Evolutionary conservation across 1,140 invertebrate genomes (phyloP).

Genomic region (Drosophila albomicans): DNA sequence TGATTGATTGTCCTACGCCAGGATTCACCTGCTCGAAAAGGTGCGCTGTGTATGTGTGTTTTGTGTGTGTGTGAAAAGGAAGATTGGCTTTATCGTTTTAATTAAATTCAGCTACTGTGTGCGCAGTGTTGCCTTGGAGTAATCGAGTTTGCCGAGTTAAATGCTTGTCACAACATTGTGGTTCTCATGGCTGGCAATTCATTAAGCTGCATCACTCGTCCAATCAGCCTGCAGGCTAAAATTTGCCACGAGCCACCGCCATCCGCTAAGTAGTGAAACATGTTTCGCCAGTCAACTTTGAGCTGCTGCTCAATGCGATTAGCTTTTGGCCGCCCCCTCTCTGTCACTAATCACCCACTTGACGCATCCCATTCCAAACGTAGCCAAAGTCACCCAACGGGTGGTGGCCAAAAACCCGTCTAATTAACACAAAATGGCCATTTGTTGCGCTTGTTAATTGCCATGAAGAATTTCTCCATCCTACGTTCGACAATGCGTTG

Average conservation of each 20-base stretch:
- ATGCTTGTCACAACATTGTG: conserved; percentile 44
- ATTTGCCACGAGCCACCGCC: background rate
- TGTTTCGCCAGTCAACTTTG: conserved; percentile 24
- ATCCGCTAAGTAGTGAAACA: conserved; percentile 45
- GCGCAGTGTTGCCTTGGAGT: background rate
- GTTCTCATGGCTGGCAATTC: conserved; percentile 22
- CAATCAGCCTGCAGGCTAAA: conserved; percentile 34
- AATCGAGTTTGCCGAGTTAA: conserved; percentile 1
- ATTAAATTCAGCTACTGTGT: conserved; percentile 39
- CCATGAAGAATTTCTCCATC: conserved; percentile 2
- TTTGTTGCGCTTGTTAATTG: conserved; percentile 75
- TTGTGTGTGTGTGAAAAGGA: background rate
- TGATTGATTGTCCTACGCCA: conserved; percentile 53
- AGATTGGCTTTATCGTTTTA: conserved; percentile 40
- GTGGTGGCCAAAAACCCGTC: conserved; percentile 6
- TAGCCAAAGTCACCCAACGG: conserved; percentile 1
- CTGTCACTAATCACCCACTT: conserved; percentile 35
- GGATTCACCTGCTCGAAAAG: conserved; percentile 4
- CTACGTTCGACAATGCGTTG: conserved; percentile 1
- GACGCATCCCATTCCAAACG: background rate
- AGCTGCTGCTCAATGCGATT: conserved; percentile 48
- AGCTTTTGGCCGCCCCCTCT: conserved; percentile 35
- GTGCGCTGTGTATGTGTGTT: background rate
- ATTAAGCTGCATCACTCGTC: conserved; percentile 25
- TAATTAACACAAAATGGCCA: conserved; percentile 76